phyloP scores from a whole-genome alignment of 2,888 invertebrate genomes.

The Drosophila lacicola region DNA sequence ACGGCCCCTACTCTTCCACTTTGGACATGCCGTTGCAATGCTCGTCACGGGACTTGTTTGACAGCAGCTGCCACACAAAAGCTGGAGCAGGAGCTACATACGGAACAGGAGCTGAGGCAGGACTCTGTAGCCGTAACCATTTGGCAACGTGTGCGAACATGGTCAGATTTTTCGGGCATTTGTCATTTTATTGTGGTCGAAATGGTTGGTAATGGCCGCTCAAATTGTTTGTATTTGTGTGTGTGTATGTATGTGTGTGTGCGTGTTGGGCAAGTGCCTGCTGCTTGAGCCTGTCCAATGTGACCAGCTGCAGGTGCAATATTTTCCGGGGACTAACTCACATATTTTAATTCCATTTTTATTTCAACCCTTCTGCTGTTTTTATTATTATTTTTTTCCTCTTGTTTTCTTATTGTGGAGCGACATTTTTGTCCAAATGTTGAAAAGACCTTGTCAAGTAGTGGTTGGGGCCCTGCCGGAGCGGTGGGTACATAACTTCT shows the following conservation, averaged over 20 bases:
- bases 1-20: constrained; percentile 8
- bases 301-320: constrained; percentile 75
- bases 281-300: constrained; percentile 23
- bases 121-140: constrained; percentile 15
- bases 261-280: constrained; percentile 1
- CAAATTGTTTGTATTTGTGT: constrained; percentile 10
- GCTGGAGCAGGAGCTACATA: constrained; percentile 5
- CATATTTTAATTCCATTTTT: constrained; percentile 76
- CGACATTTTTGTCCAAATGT: constrained; percentile 66
- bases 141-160: constrained; percentile 65
- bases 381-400: constrained; percentile 14
- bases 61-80: constrained; percentile 64
- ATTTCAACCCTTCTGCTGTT: constrained; percentile 63
- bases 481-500: constrained; percentile 58
- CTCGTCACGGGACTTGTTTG: constrained; percentile 77
- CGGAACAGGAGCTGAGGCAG: constrained; percentile 12
- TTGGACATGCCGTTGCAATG: constrained; percentile 65
- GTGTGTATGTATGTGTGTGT: constrained; percentile 5
- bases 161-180: constrained; percentile 76
- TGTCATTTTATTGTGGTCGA: constrained; percentile 78
- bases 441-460: constrained; percentile 52
- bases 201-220: constrained; percentile 68
- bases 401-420: constrained; percentile 22
- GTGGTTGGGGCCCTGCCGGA: neutral
- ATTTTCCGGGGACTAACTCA: constrained; percentile 56